Conservation (phyloP, 2,797 vertebrate species). For the Halcyon leucocephala region DNA sequence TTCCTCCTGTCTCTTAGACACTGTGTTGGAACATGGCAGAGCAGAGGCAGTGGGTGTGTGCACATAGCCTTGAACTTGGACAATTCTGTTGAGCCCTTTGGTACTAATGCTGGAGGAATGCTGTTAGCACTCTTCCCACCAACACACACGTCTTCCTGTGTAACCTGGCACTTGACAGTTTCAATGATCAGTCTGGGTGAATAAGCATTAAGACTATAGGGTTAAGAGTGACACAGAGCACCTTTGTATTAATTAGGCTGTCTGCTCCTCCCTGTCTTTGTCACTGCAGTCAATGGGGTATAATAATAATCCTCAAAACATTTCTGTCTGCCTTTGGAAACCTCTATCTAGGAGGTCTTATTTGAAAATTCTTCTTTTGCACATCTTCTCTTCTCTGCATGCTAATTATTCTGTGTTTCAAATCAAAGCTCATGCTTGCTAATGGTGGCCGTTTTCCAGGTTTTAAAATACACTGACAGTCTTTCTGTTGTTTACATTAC, state of each 20-base stretch:
- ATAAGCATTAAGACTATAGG: not conserved
- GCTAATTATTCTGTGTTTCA: not conserved
- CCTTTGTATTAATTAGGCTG: conserved; percentile 17
- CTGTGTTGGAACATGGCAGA: not conserved
- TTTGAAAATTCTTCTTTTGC: not conserved
- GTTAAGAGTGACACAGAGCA: not conserved
- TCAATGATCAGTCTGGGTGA: not conserved
- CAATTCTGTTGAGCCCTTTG: not conserved
- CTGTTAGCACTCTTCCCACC: not conserved
- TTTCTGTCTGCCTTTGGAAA: conserved; percentile 9
- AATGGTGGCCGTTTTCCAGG: conserved; percentile 12
- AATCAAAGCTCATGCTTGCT: not conserved
- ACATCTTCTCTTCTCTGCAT: not conserved
- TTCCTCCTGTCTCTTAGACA: not conserved
- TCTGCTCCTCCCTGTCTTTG: not conserved
- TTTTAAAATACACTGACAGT: conserved; percentile 17
- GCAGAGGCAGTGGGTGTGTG: not conserved
- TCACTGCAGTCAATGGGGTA: not conserved
- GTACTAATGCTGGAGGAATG: not conserved
- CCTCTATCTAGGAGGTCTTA: not conserved
- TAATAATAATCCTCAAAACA: not conserved
- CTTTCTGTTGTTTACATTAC: conserved; percentile 14
- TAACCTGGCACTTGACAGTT: conserved; percentile 3
- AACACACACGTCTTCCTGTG: not conserved
- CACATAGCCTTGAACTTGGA: not conserved